phyloP scores from a whole-genome alignment of 1,140 invertebrate genomes.

The Tyrophagus putrescentiae region DNA sequence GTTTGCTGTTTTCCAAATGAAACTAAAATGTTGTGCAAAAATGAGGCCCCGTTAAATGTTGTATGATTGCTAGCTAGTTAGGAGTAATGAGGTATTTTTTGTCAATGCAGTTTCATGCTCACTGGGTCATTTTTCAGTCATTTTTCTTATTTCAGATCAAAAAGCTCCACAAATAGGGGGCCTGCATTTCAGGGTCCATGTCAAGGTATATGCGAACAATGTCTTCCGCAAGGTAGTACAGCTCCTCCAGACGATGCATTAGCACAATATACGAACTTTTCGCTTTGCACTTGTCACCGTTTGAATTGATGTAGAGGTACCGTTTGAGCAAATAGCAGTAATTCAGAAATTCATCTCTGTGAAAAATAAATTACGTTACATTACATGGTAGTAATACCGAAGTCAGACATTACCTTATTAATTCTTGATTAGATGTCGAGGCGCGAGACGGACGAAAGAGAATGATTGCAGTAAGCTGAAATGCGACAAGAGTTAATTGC shows the following conservation, averaged over 20 bases:
- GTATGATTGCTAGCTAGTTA: constrained; percentile 1
- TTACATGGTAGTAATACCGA: not conserved
- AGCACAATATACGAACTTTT: constrained; percentile 66
- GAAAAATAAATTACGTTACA: not conserved
- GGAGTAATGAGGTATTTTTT: not conserved
- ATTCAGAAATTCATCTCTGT: constrained; percentile 68
- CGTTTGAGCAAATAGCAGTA: constrained; percentile 71
- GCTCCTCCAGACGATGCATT: constrained; percentile 69
- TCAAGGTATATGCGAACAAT: constrained; percentile 73
- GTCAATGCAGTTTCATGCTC: not conserved
- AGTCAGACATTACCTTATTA: constrained; percentile 45
- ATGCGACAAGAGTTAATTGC: constrained; percentile 37
- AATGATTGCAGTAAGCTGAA: constrained; percentile 73
- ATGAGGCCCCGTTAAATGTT: not conserved
- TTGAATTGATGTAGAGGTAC: constrained; percentile 57
- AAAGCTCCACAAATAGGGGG: constrained; percentile 77
- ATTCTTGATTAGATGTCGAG: constrained; percentile 60
- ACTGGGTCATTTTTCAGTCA: too few relatives aligned
- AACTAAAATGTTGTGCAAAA: not conserved
- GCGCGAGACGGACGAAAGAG: constrained; percentile 67
- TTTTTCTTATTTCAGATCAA: constrained; percentile 63
- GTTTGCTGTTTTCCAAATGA: not conserved
- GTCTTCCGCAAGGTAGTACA: constrained; percentile 66
- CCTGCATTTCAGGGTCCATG: constrained; percentile 76
- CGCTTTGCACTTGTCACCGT: constrained; percentile 62